Base-by-base conservation (phyloP, 2,113 vertebrate genomes). In the Pseudopipra pipra region DNA sequence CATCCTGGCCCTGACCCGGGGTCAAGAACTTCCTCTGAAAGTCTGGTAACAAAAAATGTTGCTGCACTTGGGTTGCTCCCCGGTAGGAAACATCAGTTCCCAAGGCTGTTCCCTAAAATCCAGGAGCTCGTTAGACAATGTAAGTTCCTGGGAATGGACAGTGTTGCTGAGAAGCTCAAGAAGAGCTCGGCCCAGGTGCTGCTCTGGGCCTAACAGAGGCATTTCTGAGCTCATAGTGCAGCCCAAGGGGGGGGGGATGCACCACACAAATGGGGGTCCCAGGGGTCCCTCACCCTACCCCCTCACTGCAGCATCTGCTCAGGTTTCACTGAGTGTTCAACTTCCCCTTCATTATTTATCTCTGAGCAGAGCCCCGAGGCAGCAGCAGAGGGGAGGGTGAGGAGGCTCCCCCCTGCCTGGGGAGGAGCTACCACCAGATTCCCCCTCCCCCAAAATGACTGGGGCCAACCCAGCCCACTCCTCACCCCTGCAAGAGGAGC, bases 1-100 rank as follows among this genome's bases (percentile, higher is more conserved):
- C 37, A 6, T 52, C 28, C 54, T 39, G 37, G 46, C 23, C 28
- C 19, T 2, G 24, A 5, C 52, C 52, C 37, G 23, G 12, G 7
- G 51, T 25, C 33, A 35, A 49, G 49, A 66, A 44, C 33, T 39
- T 14, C 54, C 46, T 52, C 11, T 24, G 20, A 39, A n/a, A 61
- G 33, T 5, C 46, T 0, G 0, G 1, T 39, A n/a, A 30, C 46
- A 75, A 21, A 25, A 54, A 11, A 2, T 0, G 3, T 23, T 15
- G 12, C 30, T 0, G 0, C 18, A 0, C 27, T 51, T 7, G 27
- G 3, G 18, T 15, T 14, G 21, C 28, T 65, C 27, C 37, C 23
- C 18, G 33, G 15, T 3, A 7, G 11, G 35, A 74, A 55, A 58
- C 23, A 14, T 20, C 3, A 16, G 6, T 46, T 74, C 44, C 52